Base-by-base conservation (phyloP, 2,113 vertebrate genomes). In the Furnarius figulus region DNA sequence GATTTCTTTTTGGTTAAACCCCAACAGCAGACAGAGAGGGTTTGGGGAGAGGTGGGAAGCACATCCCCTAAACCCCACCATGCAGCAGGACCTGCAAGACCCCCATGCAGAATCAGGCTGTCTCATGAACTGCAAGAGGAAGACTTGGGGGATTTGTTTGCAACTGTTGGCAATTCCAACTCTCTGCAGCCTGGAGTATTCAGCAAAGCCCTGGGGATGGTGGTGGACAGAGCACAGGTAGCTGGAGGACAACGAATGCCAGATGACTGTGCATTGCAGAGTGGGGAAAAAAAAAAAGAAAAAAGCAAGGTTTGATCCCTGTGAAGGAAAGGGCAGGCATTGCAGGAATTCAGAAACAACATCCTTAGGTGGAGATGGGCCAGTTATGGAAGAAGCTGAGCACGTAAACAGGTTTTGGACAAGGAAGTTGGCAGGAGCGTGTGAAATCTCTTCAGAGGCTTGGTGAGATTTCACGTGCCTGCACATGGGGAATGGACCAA, bases 341-440 rank as follows among this genome's bases (percentile, higher is more conserved):
- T 61, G 70, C 70, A 96, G 72, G 92, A 96, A 94, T 92, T 96
- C 87, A 87, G 83, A 55, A 96, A 93, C 75, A 94, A 95, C 88
- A 84, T 91, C 83, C 77, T 84, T 85, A 79, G 67, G 46, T 52
- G 86, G 94, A 95, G 86, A 47, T 61, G 72, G 89, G 80, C 70
- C 49, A 62, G 90, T 94, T 83, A n/a, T 56, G 73, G 94, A 70
- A 87, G 89, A 93, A 93, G 61, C 87, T 52, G 76, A 42, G 56
- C 78, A 49, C 4, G 5, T 88, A 95, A 95, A 90, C 88, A 93
- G 85, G 50, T 70, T 84, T 14, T 49, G 0, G 8, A 93, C 4
- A 15, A 93, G 93, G 94, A 95, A 93, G 91, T 35, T 88, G 89
- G 76, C 79, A 90, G 85, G 31, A 63, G 67, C 5, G 10, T 6